These are phyloP conservation scores for Amphibalanus amphitrite DNA, from an alignment of 1,140 invertebrate species.

Conservation along the genomic window DNA sequence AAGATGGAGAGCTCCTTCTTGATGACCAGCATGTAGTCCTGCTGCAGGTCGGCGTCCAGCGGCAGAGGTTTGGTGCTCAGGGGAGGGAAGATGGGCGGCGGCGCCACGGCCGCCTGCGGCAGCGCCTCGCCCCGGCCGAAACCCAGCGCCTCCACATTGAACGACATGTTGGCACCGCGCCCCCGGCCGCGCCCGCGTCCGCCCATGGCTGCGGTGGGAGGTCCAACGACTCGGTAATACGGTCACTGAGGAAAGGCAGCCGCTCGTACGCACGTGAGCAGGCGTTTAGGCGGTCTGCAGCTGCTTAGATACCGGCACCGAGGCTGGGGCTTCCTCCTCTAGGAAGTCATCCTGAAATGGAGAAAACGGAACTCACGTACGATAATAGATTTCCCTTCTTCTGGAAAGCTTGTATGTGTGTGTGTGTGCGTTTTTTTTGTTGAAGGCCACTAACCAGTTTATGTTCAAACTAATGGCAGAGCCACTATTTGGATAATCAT, in stretches of 20 bases:
- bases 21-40: conserved; percentile 36
- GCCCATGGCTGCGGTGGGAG: conserved; percentile 24
- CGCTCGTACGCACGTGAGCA: conserved; percentile 9
- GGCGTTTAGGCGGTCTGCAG: conserved; percentile 10
- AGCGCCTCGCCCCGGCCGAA: conserved; percentile 39
- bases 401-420: too few relatives aligned
- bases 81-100: conserved; percentile 45
- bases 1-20: conserved; percentile 39
- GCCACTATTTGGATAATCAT: too few relatives aligned
- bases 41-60: conserved; percentile 27
- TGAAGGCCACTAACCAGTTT: too few relatives aligned
- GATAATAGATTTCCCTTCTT: too few relatives aligned
- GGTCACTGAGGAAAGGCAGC: neutral
- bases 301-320: conserved; percentile 18
- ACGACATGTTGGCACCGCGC: conserved; percentile 31
- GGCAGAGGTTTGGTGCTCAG: conserved; percentile 40
- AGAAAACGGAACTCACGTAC: too few relatives aligned
- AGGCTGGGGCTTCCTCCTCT: conserved; percentile 21
- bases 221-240: conserved; percentile 6
- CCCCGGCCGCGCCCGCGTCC: conserved; percentile 27
- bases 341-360: conserved; percentile 23
- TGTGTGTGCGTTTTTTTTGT: too few relatives aligned
- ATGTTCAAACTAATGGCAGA: too few relatives aligned
- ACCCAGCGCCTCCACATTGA: conserved; percentile 43
- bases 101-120: conserved; percentile 38